A percentile compares a stretch with the other conserved stretches of the same genome.
Conservation (phyloP, 2,113 vertebrate genomes). For the Etheostoma cragini region DNA sequence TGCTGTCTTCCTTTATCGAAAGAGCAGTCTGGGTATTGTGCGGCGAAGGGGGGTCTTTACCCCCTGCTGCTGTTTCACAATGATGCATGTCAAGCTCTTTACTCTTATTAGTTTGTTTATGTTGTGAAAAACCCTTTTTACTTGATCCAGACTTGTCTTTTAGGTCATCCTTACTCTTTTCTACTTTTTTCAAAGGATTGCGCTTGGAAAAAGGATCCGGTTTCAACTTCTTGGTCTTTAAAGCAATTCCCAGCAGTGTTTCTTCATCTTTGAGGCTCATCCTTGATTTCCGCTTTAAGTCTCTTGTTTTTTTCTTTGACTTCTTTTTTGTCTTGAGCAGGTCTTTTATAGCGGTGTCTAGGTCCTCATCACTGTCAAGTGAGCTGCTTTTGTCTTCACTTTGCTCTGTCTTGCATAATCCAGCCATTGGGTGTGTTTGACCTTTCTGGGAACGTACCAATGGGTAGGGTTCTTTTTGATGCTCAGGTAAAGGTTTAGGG, state of each 20-base stretch:
- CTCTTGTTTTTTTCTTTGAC: slow-evolving; percentile 87
- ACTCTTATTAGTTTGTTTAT: slow-evolving; percentile 24
- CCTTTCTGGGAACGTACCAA: slow-evolving; percentile 18
- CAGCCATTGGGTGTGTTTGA: slow-evolving; percentile 14
- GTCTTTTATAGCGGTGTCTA: slow-evolving; percentile 94
- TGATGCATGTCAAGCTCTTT: not conserved
- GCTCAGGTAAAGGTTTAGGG: slow-evolving; percentile 34
- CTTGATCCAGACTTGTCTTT: slow-evolving; percentile 52
- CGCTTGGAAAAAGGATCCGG: slow-evolving; percentile 48
- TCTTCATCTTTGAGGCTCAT: slow-evolving; percentile 82
- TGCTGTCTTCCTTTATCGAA: slow-evolving; percentile 85
- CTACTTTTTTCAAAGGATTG: slow-evolving; percentile 73
- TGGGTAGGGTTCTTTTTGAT: slow-evolving; percentile 42
- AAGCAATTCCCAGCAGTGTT: slow-evolving; percentile 45
- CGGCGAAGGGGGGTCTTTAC: not conserved
- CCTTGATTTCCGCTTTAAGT: slow-evolving; percentile 82
- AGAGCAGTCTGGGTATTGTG: not conserved
- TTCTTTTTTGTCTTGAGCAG: slow-evolving; percentile 92
- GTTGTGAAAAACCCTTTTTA: slow-evolving; percentile 42
- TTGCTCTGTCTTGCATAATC: slow-evolving; percentile 58
- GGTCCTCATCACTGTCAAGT: slow-evolving; percentile 95
- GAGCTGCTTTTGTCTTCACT: slow-evolving; percentile 95
- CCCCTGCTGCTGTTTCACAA: slow-evolving; percentile 31
- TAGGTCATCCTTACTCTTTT: slow-evolving; percentile 44
- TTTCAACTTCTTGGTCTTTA: slow-evolving; percentile 61